Evolutionary conservation across 2,113 vertebrate genomes (phyloP).

Genomic region (Microtus oregoni): DNA sequence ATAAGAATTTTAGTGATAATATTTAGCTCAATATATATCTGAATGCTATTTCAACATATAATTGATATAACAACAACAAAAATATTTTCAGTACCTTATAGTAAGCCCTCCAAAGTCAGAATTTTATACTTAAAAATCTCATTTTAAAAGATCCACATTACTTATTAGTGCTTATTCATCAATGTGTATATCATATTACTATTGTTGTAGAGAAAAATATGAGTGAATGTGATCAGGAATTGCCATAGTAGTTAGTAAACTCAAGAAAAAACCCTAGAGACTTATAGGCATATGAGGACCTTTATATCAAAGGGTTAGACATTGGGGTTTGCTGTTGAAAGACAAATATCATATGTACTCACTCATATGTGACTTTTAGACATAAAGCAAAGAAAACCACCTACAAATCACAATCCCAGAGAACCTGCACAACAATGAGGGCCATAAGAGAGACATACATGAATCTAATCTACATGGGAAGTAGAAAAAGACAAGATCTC

Average conservation of each 20-base stretch:
- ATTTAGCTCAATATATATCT: not conserved
- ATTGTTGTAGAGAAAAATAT: not conserved
- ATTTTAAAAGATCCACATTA: not conserved
- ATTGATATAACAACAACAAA: not conserved
- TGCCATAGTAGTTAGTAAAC: not conserved
- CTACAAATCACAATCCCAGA: no score
- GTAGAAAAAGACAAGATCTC: no score
- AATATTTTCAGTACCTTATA: not conserved
- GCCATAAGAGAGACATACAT: no score
- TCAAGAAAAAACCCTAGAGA: not conserved
- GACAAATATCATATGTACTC: no score
- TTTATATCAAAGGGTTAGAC: not conserved
- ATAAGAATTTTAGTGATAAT: not conserved
- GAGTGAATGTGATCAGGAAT: not conserved
- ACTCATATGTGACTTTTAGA: no score
- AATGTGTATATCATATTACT: not conserved
- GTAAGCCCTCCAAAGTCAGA: not conserved
- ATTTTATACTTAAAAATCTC: not conserved
- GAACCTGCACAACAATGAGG: no score
- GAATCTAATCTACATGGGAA: no score
- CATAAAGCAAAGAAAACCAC: no score
- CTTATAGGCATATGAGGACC: not conserved
- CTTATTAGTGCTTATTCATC: not conserved
- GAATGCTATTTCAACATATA: not conserved
- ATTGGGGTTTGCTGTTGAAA: not conserved